Conservation (phyloP, 2,797 vertebrate species). For the Thalassophryne amazonica region DNA sequence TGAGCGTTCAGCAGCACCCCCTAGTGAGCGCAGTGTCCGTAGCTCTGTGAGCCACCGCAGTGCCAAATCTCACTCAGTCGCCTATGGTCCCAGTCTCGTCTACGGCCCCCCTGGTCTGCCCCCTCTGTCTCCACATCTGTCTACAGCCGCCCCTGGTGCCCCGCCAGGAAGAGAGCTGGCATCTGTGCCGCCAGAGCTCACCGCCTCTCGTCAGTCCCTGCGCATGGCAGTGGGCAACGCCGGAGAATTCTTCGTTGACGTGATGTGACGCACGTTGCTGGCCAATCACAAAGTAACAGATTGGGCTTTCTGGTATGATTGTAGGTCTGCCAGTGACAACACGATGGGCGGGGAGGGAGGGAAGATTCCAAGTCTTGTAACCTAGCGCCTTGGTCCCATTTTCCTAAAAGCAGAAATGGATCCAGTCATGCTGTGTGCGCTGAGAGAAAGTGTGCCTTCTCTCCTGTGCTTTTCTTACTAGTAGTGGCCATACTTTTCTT, state of each 20-base stretch:
- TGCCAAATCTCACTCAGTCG: conserved; percentile 87
- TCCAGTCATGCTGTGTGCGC: conserved; percentile 36
- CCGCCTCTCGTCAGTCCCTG: conserved; percentile 96
- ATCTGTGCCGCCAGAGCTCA: conserved; percentile 93
- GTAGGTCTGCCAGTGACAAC: conserved; percentile 25
- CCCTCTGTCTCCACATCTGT: conserved; percentile 82
- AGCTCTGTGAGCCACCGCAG: conserved; percentile 88
- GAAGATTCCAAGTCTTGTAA: conserved; percentile 31
- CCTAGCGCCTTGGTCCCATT: conserved; percentile 28
- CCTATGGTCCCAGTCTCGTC: conserved; percentile 71
- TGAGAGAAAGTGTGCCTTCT: conserved; percentile 37
- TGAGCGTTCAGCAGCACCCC: conserved; percentile 81
- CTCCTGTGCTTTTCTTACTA: conserved; percentile 56
- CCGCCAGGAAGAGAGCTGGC: conserved; percentile 88
- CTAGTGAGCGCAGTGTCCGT: conserved; percentile 87
- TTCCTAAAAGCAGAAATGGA: conserved; percentile 37
- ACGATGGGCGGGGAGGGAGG: conserved; percentile 12
- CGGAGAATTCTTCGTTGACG: conserved; percentile 98
- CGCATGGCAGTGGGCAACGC: conserved; percentile 97
- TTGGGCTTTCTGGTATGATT: conserved; percentile 25
- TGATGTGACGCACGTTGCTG: conserved; percentile 85
- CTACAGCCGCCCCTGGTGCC: conserved; percentile 82
- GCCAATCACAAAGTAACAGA: conserved; percentile 33
- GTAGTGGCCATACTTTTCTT: conserved; percentile 74
- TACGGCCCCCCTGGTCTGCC: conserved; percentile 90